Conservation (phyloP, 2,797 vertebrate species). For the Semaprochilodus insignis region DNA sequence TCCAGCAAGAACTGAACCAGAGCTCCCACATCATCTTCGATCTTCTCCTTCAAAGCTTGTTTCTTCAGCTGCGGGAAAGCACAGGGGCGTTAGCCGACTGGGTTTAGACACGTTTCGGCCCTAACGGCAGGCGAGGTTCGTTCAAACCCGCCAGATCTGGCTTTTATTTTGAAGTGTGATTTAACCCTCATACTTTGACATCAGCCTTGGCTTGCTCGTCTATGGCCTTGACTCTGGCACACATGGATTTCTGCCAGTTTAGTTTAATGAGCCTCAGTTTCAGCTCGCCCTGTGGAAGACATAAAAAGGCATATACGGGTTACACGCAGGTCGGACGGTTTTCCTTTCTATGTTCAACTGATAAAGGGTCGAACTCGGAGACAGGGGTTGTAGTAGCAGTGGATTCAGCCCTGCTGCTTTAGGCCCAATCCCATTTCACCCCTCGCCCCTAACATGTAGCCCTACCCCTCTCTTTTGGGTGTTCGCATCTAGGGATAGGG, state of each 20-base stretch:
- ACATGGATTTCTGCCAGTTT: conserved; percentile 78
- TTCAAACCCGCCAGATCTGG: neutral
- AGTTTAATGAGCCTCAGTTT: conserved; percentile 77
- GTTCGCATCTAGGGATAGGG: too few species aligned
- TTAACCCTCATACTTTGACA: conserved; percentile 67
- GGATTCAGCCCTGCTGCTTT: too few species aligned
- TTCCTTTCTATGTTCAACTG: too few species aligned
- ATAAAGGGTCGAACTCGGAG: too few species aligned
- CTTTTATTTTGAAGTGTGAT: neutral
- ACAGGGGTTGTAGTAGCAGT: too few species aligned
- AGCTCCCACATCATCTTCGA: conserved; percentile 79
- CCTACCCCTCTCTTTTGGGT: too few species aligned
- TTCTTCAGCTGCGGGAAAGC: conserved; percentile 72
- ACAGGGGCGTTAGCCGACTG: neutral
- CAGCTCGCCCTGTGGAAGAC: conserved; percentile 73
- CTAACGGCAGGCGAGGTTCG: neutral
- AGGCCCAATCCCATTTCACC: too few species aligned
- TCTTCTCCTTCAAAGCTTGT: conserved; percentile 79
- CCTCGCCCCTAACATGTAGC: too few species aligned
- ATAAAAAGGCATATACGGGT: neutral
- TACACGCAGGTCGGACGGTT: too few species aligned
- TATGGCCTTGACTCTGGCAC: conserved; percentile 66
- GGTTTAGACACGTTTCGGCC: neutral
- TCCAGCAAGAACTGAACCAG: conserved; percentile 83
- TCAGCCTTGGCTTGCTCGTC: conserved; percentile 77